Evolutionary conservation across 1,140 invertebrate genomes (phyloP), one percentile per base, ranked within the genome.

Genomic region (Berghia stephanieae): DNA sequence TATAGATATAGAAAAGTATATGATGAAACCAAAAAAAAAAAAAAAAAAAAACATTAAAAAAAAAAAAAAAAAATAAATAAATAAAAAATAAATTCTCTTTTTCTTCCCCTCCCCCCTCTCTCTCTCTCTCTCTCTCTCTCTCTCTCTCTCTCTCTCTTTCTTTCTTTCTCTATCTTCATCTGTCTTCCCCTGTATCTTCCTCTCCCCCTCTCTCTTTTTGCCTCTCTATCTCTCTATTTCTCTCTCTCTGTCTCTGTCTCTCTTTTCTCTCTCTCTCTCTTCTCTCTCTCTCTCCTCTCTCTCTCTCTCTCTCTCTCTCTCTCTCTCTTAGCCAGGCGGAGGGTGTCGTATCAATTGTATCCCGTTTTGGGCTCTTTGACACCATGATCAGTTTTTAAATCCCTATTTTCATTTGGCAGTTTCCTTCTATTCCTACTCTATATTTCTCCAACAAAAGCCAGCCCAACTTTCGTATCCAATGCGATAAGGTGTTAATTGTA

Each of bases 191-290:
- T 73, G 21, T 21, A 52, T 36, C 24, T 52, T 57, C 71, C 31
- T 73, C 31, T 73, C 31, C 44, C 55, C 36, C 71, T 73, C 10
- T 34, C 55, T 73, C 34, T 70, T 43, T 42, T 70, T 70, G 38
- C 27, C 44, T 42, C 27, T 70, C 68, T 70, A n/a, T 42, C 21
- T 70, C 68, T 43, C 44, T 42, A 21, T 70, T 42, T 43, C 44
- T 42, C 27, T 70, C 68, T 70, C 44, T 27, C 21, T 70, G 38
- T 43, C 44, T 27, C n/a, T 43, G 18, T 43, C n/a, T 27, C n/a
- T 70, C 68, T 70, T 70, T 42, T 38, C 44, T 42, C 27, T 70
- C 68, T 43, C 44, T 42, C 27, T 70, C 68, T 43, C 44, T 42
- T 43, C 44, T 42, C 44, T 70, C 68, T 38, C 44, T 42, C 27